Percentiles rank a stretch among this genome's conserved stretches.
Conservation (phyloP, 2,797 vertebrate genomes). For the Sorex maritimensis region DNA sequence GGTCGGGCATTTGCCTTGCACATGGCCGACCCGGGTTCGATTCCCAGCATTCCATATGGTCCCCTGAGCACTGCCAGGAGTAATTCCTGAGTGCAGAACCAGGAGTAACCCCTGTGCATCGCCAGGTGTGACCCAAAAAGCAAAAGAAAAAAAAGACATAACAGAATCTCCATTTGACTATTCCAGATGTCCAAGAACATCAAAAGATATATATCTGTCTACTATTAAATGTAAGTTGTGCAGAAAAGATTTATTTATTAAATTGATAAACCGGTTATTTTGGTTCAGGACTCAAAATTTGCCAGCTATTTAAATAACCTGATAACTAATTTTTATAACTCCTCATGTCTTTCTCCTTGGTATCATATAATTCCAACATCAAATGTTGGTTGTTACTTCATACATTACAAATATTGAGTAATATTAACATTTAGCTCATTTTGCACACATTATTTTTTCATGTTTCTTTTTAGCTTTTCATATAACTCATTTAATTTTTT, state of each 20-base stretch:
- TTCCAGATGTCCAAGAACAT: not conserved
- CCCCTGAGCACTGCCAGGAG: no score
- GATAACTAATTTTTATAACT: not conserved
- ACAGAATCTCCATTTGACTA: not conserved
- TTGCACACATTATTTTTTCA: constrained; percentile 43
- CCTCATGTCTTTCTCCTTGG: not conserved
- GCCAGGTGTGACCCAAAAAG: no score
- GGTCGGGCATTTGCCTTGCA: no score
- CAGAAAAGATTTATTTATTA: not conserved
- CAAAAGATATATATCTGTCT: not conserved
- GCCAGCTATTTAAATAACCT: not conserved
- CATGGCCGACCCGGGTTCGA: no score
- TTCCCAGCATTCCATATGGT: no score
- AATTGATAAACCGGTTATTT: not conserved
- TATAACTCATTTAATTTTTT: constrained; percentile 29
- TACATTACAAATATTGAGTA: not conserved
- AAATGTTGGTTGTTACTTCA: not conserved
- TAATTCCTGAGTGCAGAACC: no score
- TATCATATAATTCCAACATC: not conserved
- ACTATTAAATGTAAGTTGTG: not conserved
- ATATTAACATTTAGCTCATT: constrained; percentile 30
- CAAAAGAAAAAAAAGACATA: no score
- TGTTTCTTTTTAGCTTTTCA: not conserved
- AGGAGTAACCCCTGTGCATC: no score
- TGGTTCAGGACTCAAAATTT: not conserved